Percentiles rank a stretch among this genome's conserved stretches.
These are phyloP conservation scores for Oreohelix idahoensis DNA, from an alignment of 1,140 invertebrate species.

Conservation along the genomic window DNA sequence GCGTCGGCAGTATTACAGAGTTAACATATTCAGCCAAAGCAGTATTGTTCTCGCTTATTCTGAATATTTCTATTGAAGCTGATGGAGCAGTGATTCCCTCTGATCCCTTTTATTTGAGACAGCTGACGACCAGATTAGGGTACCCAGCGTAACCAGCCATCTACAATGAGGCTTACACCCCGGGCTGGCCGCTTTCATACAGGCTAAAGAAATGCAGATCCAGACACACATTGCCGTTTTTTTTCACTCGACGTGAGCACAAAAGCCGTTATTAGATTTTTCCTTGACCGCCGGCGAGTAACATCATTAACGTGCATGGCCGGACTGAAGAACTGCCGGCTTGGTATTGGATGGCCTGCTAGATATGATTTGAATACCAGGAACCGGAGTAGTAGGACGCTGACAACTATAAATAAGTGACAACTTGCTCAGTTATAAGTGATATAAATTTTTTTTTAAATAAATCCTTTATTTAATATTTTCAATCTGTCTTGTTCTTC, in stretches of 20 bases:
- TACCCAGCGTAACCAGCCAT: neutral
- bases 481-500: no score
- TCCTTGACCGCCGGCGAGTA: constrained; percentile 1
- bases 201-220: neutral
- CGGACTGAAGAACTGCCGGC: neutral
- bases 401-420: no score
- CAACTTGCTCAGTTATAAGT: no score
- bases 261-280: neutral
- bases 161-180: neutral
- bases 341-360: no score
- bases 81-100: neutral
- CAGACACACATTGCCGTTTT: neutral
- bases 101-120: neutral
- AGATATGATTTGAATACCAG: no score
- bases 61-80: no score
- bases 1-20: no score
- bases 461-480: no score
- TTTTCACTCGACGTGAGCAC: neutral
- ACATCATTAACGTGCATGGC: neutral
- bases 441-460: no score
- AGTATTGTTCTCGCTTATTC: no score
- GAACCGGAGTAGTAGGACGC: no score
- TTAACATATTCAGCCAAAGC: no score
- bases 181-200: neutral
- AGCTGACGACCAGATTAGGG: neutral